A percentile compares a stretch with the other conserved stretches of the same genome.
Evolutionary conservation across 2,113 vertebrate genomes (phyloP).

Genomic region (Xyrauchen texanus): DNA sequence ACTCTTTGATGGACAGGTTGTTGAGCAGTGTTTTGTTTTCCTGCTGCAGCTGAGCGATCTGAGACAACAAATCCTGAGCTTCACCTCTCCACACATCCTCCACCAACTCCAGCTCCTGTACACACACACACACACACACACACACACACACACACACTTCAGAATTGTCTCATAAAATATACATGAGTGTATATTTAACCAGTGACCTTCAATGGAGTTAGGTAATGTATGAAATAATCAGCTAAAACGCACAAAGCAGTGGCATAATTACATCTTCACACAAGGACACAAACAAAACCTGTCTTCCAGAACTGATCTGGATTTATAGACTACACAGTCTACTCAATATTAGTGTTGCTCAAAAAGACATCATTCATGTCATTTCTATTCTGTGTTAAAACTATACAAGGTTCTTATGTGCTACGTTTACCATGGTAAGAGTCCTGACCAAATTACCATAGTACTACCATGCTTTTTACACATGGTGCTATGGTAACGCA

Average conservation of each 20-base stretch:
- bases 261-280: background rate
- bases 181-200: constrained; percentile 11
- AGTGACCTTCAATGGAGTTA: constrained; percentile 16
- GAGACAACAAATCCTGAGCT: constrained; percentile 92
- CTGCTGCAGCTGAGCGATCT: constrained; percentile 95
- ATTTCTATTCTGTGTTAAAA: too few species aligned
- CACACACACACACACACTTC: background rate
- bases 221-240: background rate
- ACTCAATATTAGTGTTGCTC: too few species aligned
- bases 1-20: constrained; percentile 86
- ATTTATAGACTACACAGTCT: too few species aligned
- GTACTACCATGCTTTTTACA: too few species aligned
- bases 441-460: too few species aligned
- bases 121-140: constrained; percentile 32
- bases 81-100: constrained; percentile 98
- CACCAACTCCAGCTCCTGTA: constrained; percentile 93
- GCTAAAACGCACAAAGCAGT: background rate
- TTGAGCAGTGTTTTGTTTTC: constrained; percentile 93
- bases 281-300: background rate
- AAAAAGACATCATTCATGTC: too few species aligned
- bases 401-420: too few species aligned
- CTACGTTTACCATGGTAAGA: too few species aligned
- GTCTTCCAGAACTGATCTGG: background rate
- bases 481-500: too few species aligned
- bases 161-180: background rate